These are phyloP conservation scores for Bradypus variegatus DNA, from an alignment of 2,797 vertebrate genomes.

Conservation along the genomic window DNA sequence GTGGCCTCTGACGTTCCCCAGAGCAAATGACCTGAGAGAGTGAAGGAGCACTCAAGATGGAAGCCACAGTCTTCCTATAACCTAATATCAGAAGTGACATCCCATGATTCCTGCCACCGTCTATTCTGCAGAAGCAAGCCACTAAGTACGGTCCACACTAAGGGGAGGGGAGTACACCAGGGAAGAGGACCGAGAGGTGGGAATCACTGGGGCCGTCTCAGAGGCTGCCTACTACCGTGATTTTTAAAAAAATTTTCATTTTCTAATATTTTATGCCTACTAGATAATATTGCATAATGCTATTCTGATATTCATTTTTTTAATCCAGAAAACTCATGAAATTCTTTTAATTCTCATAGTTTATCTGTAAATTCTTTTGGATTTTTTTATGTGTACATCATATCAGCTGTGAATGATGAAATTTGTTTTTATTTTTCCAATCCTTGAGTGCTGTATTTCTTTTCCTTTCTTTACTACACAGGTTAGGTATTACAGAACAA, in stretches of 20 bases:
- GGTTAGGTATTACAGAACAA: not conserved
- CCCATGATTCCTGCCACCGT: not conserved
- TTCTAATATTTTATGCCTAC: not conserved
- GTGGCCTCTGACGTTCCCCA: not conserved
- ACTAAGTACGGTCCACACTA: not conserved
- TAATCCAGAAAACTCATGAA: not conserved
- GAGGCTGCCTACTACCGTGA: not conserved
- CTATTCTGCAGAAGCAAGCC: not conserved
- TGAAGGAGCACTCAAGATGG: not conserved
- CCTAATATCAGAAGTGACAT: not conserved
- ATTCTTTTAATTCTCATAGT: not conserved
- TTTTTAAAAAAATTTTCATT: not conserved
- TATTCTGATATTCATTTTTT: not conserved
- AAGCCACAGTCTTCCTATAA: not conserved
- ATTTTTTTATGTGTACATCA: not conserved
- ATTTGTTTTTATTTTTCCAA: not conserved
- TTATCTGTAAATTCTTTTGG: not conserved
- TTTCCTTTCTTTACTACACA: not conserved
- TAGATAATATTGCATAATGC: not conserved
- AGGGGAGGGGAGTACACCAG: not conserved
- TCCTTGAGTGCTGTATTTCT: not conserved
- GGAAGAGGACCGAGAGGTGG: rapidly evolving
- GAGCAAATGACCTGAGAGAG: not conserved
- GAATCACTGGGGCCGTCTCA: not conserved
- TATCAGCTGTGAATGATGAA: not conserved